A percentile compares a stretch with the other conserved stretches of the same genome.
Evolutionary conservation across 2,113 vertebrate species (phyloP).

Genomic region (Ifrita kowaldi): DNA sequence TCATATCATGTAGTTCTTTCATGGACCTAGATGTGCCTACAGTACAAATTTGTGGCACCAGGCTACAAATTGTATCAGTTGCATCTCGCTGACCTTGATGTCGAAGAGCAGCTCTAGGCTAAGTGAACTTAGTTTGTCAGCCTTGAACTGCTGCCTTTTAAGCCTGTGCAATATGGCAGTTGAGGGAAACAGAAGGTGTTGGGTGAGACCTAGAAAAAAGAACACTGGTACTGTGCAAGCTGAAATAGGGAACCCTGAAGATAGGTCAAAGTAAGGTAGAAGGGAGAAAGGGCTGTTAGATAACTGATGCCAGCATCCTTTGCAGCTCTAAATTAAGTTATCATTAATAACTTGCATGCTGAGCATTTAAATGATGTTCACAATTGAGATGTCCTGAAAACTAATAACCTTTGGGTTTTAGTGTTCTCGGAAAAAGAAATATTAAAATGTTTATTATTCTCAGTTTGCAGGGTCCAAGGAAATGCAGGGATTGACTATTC

Average conservation of each 20-base stretch:
- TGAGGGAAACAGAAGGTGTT: neutral
- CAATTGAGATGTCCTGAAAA: neutral
- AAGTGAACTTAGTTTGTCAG: neutral
- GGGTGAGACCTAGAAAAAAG: neutral
- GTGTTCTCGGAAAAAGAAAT: neutral
- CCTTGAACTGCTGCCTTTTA: neutral
- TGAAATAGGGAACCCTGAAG: neutral
- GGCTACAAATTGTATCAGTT: too few relatives aligned
- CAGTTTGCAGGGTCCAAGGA: neutral
- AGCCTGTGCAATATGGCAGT: neutral
- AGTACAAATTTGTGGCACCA: neutral
- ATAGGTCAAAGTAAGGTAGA: neutral
- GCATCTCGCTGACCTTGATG: neutral
- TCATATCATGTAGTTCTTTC: neutral
- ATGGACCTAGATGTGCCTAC: neutral
- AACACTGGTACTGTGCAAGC: neutral
- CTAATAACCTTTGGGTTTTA: neutral
- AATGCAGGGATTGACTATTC: neutral
- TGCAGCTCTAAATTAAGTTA: neutral
- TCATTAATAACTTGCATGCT: neutral
- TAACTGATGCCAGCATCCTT: neutral
- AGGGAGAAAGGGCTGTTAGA: neutral
- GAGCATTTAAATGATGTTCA: neutral
- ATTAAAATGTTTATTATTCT: neutral
- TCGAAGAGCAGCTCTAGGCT: neutral